phyloP scores from a whole-genome alignment of 2,113 vertebrate species.

The Chionodraco myersi region DNA sequence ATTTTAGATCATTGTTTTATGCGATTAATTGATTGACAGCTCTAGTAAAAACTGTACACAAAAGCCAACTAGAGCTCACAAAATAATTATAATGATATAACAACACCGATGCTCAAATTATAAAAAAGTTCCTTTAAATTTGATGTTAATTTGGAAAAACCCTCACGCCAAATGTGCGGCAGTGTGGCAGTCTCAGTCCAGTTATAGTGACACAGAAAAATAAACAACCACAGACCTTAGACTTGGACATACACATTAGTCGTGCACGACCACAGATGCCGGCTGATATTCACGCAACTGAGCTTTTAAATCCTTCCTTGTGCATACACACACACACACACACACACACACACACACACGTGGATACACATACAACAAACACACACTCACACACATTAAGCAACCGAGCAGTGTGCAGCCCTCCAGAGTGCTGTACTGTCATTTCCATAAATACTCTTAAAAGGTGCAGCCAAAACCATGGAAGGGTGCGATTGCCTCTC shows the following conservation, averaged over 20 bases:
- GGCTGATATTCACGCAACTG: slow-evolving; percentile 15
- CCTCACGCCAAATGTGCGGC: slow-evolving; percentile 47
- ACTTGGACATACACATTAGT: slow-evolving; percentile 6
- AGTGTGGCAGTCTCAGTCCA: slow-evolving; percentile 8
- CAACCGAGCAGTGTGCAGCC: slow-evolving; percentile 51
- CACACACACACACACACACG: slow-evolving; percentile 13
- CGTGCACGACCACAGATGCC: slow-evolving; percentile 19
- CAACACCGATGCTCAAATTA: too few relatives aligned
- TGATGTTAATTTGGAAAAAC: too few relatives aligned
- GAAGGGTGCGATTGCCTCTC: slow-evolving; percentile 73
- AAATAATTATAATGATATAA: too few relatives aligned
- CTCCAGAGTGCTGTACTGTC: slow-evolving; percentile 64
- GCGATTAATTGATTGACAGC: too few relatives aligned
- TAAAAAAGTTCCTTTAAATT: too few relatives aligned
- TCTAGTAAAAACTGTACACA: too few relatives aligned
- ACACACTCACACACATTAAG: slow-evolving; percentile 40
- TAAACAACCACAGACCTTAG: slow-evolving; percentile 3
- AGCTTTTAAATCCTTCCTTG: slow-evolving; percentile 21
- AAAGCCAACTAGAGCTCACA: too few relatives aligned
- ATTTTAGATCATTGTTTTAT: too few relatives aligned
- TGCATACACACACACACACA: slow-evolving; percentile 20
- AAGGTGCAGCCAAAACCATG: slow-evolving; percentile 76
- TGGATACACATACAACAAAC: slow-evolving; percentile 17
- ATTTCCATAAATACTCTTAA: slow-evolving; percentile 80
- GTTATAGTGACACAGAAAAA: slow-evolving; percentile 15